Percentiles rank a stretch among this genome's conserved stretches.
phyloP scores from a whole-genome alignment of 35 echinoderm and acorn worm species.

The Diadema setosum region DNA sequence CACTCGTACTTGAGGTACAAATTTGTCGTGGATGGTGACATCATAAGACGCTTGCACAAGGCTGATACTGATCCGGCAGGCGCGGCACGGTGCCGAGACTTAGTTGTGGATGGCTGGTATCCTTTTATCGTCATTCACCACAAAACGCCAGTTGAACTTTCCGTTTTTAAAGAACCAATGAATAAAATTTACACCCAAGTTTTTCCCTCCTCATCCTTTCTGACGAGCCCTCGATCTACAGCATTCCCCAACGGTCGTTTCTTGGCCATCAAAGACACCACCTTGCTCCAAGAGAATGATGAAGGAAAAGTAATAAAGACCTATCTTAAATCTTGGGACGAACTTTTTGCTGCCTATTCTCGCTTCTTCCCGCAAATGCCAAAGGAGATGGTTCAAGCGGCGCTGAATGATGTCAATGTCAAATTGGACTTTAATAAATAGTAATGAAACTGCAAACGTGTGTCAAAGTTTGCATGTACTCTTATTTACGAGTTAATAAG shows the following conservation, averaged over 20 bases:
- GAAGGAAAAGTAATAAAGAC: not conserved
- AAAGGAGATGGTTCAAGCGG: not conserved
- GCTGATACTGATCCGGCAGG: not conserved
- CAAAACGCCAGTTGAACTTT: not conserved
- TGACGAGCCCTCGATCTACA: not conserved
- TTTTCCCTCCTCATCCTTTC: not conserved
- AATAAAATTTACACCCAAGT: not conserved
- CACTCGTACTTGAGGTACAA: conserved; percentile 40
- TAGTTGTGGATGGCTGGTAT: not conserved
- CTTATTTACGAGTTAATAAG: no score
- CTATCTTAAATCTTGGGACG: not conserved
- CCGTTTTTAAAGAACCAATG: not conserved
- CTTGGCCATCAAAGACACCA: not conserved
- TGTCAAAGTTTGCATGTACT: no score
- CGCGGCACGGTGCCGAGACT: not conserved
- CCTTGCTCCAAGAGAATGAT: not conserved
- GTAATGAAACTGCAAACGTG: no score
- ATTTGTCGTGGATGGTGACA: conserved; percentile 31
- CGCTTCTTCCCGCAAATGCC: not conserved
- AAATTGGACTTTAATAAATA: not conserved
- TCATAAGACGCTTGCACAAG: not conserved
- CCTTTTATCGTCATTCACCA: not conserved
- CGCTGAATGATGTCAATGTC: not conserved
- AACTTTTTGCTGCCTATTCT: not conserved
- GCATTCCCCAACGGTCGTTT: not conserved